Evolutionary conservation across 2,113 vertebrate species (phyloP), one percentile per base, ranked within the genome.

Genomic region (Pedetes capensis): DNA sequence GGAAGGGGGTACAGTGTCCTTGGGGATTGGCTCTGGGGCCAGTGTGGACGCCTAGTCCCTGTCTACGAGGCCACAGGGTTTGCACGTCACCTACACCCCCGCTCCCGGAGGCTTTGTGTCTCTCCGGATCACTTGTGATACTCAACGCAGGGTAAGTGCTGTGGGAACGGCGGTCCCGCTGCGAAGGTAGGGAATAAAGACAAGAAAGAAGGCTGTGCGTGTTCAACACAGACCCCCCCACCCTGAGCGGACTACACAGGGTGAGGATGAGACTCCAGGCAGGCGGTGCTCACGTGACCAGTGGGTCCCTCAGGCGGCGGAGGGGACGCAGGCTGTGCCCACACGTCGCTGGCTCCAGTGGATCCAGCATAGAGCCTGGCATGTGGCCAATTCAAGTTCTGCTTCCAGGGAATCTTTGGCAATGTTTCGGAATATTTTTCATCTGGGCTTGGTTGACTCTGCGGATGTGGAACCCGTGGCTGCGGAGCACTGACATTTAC

Each of bases 191-290:
- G 51, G 39, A 27, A 20, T 14, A 57, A 55, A 55, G 51, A 27
- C 32, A n/a, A 4, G 22, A 18, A 18, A 23, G 34, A 44, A 27
- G 23, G 8, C 12, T 3, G 49, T 3, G 5, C 14, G 6, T 5
- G 42, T 27, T 72, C 3, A 10, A 44, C 3, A 34, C 0, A 6
- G 39, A 49, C 1, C 11, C 2, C 0, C 14, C 5, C 13, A 12
- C 53, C 13, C 13, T 10, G 25, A 16, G n/a, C 8, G 16, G 4
- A 63, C 12, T 27, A 3, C n/a, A 53, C 6, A 44, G 87, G 63
- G 17, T 75, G 57, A 34, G 74, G 44, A 9, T 8, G 29, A 25
- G 75, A 34, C 8, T 53, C 51, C 0, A 27, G 37, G 7, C 4
- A 29, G 9, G 53, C 12, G 27, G 3, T 39, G 53, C n/a, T 18